Conservation (phyloP, 2,113 vertebrate genomes). For the Gorsachius goisagi region DNA sequence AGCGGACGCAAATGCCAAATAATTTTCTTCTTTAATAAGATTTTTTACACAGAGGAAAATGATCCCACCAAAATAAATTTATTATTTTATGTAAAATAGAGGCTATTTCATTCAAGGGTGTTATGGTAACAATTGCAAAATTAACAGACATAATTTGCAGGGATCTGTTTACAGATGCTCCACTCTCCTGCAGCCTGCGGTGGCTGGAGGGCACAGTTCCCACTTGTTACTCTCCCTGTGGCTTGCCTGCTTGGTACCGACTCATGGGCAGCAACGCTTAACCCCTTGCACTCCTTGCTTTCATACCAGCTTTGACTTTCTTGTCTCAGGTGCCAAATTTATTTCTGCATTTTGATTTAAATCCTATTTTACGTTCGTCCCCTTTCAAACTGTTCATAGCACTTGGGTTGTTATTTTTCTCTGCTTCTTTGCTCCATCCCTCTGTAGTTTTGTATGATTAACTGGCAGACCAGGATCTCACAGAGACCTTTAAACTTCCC, state of each 20-base stretch:
- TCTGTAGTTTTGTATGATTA: background rate
- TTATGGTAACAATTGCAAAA: background rate
- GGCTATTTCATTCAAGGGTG: background rate
- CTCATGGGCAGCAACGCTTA: background rate
- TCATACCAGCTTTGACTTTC: background rate
- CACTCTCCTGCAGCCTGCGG: fast-evolving
- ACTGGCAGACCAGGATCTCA: background rate
- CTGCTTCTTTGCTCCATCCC: background rate
- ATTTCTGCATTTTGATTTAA: background rate
- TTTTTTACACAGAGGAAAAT: background rate
- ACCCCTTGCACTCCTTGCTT: background rate
- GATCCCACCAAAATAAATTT: background rate
- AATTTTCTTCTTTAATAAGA: background rate
- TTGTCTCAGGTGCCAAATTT: background rate
- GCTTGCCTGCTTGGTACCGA: background rate
- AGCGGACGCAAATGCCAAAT: background rate
- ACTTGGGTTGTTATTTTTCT: fast-evolving
- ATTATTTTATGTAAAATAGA: background rate
- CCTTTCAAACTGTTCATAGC: background rate
- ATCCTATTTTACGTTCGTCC: background rate
- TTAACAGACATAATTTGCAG: background rate
- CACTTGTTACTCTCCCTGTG: background rate
- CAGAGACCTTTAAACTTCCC: background rate
- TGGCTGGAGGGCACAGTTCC: background rate
- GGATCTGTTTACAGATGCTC: background rate